Evolutionary conservation across 2,113 vertebrate genomes (phyloP), one percentile per base, ranked within the genome.

Genomic region (Speoplatyrhinus poulsoni): DNA sequence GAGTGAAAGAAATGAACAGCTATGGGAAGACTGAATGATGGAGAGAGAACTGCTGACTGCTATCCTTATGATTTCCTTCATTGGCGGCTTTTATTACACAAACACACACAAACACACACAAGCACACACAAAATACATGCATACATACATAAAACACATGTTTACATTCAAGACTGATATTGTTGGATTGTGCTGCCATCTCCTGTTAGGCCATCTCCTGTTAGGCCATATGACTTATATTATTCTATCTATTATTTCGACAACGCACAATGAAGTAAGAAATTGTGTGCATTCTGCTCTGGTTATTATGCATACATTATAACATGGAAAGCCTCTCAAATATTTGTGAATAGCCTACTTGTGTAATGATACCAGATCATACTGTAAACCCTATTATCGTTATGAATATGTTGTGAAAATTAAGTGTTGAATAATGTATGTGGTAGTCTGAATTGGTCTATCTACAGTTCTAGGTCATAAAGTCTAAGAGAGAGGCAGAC

Each of bases 161-260:
- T 11, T 53, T 67, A 33, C 15, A n/a, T 46, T 10, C 9, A 3
- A 46, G 46, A 46, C 32, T 32, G 56, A 53, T 46, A 70, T 78
- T 79, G 36, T 55, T 76, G 36, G 57, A 56, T 77, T 81, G 75
- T 91, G 79, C 88, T 90, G 67, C 88, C 87, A 84, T 85, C 89
- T 91, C 63, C 77, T 89, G 88, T 70, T 70, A 66, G 65, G 33
- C 4, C 56, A 69, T 72, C 62, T 71, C 19, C 19, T 19, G 26
- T 26, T 26, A 2, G 46, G n/a, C 46, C 11, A 16, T 13, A 62
- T 19, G 10, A 47, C 53, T 10, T 64, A 10, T 33, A 60, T 58
- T 19, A 32, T 33, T 36, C 47, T 8, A 12, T 52, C 3, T 10
- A 11, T 9, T 52, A 12, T 52, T 52, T 49, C 3, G 48, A 15